Evolutionary conservation across 35 echinoderm and acorn worm genomes (phyloP).

Genomic region (Eucidaris tribuloides): DNA sequence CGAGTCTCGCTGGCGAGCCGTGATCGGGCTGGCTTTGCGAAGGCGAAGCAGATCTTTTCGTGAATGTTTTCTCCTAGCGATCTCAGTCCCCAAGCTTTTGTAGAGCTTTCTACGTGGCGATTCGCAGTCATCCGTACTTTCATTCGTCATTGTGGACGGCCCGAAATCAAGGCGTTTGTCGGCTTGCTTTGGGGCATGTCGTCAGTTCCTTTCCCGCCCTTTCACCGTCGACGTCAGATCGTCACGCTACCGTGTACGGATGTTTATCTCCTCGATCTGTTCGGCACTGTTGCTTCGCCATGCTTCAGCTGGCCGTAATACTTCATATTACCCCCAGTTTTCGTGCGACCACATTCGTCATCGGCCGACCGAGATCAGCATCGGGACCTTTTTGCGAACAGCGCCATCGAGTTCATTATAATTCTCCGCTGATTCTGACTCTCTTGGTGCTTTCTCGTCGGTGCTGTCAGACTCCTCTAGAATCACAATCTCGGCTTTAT

Average conservation of each 20-base stretch:
- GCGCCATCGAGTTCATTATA: background rate
- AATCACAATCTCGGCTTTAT: background rate
- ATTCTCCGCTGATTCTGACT: conserved; percentile 16
- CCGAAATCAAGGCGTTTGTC: conserved; percentile 78
- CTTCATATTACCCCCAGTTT: conserved; percentile 73
- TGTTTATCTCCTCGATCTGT: conserved; percentile 47
- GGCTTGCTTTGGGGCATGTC: conserved; percentile 64
- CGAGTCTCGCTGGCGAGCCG: conserved; percentile 87
- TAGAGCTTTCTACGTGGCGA: conserved; percentile 91
- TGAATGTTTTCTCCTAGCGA: conserved; percentile 64
- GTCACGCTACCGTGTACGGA: conserved; percentile 58
- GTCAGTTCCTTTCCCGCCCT: conserved; percentile 70
- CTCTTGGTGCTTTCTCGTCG: too few species aligned
- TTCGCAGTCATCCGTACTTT: conserved; percentile 82
- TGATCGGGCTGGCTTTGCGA: conserved; percentile 63
- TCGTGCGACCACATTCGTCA: conserved; percentile 44
- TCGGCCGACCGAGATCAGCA: conserved; percentile 57
- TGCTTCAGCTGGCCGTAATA: conserved; percentile 81
- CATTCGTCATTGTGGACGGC: conserved; percentile 73
- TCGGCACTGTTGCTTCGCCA: conserved; percentile 54
- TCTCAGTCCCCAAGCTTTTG: conserved; percentile 92
- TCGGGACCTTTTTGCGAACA: conserved; percentile 60
- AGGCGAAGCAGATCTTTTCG: conserved; percentile 58
- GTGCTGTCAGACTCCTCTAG: background rate
- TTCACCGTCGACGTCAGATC: conserved; percentile 73